Conservation (phyloP, 2,113 vertebrate species). For the Brienomyrus brachyistius region DNA sequence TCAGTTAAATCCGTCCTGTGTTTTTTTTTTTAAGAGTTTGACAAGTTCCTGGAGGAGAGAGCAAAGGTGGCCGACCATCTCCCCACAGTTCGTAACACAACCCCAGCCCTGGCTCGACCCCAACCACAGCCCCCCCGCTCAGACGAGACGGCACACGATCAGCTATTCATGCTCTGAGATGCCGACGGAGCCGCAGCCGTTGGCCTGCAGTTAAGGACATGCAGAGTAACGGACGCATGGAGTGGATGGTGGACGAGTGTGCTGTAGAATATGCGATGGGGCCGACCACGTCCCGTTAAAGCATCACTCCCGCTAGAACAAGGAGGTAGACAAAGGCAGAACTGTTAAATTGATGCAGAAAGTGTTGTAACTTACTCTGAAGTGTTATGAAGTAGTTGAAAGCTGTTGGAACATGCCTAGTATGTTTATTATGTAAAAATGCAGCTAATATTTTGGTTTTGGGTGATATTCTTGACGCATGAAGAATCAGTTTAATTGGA, state of each 20-base stretch:
- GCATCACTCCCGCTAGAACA: background rate
- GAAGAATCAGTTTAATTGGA: conserved; percentile 1
- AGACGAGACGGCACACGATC: conserved; percentile 50
- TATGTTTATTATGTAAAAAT: background rate
- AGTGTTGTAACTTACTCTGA: background rate
- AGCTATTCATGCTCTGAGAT: conserved; percentile 58
- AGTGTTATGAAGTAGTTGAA: background rate
- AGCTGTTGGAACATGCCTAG: background rate
- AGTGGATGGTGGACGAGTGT: background rate
- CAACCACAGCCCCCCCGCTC: conserved; percentile 32
- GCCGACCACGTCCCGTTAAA: background rate
- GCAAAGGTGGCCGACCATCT: conserved; percentile 37
- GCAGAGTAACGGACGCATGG: conserved; percentile 1
- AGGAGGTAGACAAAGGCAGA: background rate
- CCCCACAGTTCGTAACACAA: background rate
- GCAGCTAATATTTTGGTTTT: background rate
- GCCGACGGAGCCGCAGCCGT: background rate
- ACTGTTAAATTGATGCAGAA: background rate
- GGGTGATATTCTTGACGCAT: background rate
- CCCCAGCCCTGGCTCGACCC: conserved; percentile 30
- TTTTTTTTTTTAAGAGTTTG: conserved; percentile 48
- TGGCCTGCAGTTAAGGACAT: background rate
- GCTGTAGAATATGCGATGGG: background rate
- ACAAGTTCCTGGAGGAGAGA: conserved; percentile 57
- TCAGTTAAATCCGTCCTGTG: background rate